Percentiles rank a stretch among this genome's conserved stretches.
Evolutionary conservation across 1,140 invertebrate genomes (phyloP).

Genomic region (Drosophila tropicalis): DNA sequence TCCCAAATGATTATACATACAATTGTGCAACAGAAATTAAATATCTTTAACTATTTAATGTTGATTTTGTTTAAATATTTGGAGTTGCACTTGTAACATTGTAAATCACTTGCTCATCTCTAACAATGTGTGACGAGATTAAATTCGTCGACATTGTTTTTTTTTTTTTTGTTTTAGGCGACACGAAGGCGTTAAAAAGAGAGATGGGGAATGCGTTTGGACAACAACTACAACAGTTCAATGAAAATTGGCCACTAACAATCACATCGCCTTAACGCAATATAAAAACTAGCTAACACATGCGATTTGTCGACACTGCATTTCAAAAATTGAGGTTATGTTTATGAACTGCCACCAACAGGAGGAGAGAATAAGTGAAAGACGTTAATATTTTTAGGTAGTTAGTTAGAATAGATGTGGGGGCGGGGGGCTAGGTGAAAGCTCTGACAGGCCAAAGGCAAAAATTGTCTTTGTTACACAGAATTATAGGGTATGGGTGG

Average conservation of each 20-base stretch:
- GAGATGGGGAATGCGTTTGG: constrained; percentile 23
- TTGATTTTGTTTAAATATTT: too few relatives aligned
- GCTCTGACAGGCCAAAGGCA: background rate
- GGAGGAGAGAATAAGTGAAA: background rate
- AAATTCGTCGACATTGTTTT: background rate
- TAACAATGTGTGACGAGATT: constrained; percentile 17
- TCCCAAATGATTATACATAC: too few relatives aligned
- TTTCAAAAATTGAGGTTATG: constrained; percentile 51
- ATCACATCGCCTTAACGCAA: constrained; percentile 19
- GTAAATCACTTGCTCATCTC: constrained; percentile 33
- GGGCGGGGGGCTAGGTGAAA: background rate
- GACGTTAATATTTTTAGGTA: constrained; percentile 6
- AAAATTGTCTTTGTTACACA: constrained; percentile 10
- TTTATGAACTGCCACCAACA: constrained; percentile 11
- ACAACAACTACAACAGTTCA: constrained; percentile 19
- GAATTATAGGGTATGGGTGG: background rate
- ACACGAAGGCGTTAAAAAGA: constrained; percentile 41
- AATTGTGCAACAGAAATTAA: too few relatives aligned
- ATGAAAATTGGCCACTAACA: constrained; percentile 33
- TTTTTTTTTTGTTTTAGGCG: constrained; percentile 24
- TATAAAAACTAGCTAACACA: constrained; percentile 39
- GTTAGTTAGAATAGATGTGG: constrained; percentile 7
- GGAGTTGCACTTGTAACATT: background rate
- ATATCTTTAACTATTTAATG: too few relatives aligned
- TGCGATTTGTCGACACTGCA: constrained; percentile 45